Percentiles rank a stretch among this genome's conserved stretches.
phyloP scores from a whole-genome alignment of 2,113 vertebrate genomes.

The Corythornis cristatus region DNA sequence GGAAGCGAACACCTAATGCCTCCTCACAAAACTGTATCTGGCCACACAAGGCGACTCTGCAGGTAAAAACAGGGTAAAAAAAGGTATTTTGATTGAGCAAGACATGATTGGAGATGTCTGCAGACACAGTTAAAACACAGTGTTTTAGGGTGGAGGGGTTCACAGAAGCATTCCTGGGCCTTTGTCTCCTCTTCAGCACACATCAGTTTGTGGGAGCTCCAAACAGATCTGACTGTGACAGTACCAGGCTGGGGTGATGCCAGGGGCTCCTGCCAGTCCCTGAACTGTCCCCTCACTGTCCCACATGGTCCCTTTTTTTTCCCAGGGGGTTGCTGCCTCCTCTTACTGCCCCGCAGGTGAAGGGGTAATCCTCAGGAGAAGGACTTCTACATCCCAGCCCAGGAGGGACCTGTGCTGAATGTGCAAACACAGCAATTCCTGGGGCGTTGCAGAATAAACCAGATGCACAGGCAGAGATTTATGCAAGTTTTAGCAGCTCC shows the following conservation, averaged over 20 bases:
- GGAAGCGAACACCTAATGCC: background rate
- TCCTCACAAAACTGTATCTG: background rate
- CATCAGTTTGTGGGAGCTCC: rapidly evolving
- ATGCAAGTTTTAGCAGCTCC: background rate
- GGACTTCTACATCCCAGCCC: background rate
- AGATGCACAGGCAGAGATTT: background rate
- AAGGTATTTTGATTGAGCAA: background rate
- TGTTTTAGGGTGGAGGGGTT: rapidly evolving
- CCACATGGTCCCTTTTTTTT: background rate
- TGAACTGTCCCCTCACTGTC: rapidly evolving
- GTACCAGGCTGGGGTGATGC: rapidly evolving
- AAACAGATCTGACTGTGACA: rapidly evolving
- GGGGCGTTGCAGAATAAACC: background rate
- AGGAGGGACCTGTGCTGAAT: background rate
- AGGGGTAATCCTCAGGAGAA: background rate
- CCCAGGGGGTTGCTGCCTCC: rapidly evolving
- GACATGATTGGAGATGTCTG: background rate
- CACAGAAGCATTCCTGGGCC: rapidly evolving
- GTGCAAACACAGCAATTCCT: background rate
- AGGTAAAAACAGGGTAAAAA: background rate
- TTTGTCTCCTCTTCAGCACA: background rate
- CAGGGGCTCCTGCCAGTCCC: rapidly evolving
- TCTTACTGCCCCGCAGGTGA: rapidly evolving
- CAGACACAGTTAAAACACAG: rapidly evolving
- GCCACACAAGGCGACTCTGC: background rate